These are phyloP conservation scores for Spinus olivaceus DNA, from an alignment of 2,797 vertebrate species.

Conservation along the genomic window DNA sequence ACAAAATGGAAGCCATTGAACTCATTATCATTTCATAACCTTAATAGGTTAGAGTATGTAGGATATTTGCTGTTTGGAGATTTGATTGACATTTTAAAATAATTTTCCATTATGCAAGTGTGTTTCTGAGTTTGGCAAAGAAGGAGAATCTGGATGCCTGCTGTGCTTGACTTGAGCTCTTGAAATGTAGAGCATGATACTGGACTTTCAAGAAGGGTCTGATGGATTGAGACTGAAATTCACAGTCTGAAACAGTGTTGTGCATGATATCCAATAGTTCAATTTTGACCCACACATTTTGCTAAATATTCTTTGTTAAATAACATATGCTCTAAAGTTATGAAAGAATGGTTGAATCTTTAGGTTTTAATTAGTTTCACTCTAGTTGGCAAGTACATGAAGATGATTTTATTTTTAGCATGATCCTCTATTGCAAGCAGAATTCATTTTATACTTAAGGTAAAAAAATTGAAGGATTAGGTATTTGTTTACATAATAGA, in stretches of 20 bases:
- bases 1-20: background rate
- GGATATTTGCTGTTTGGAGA: background rate
- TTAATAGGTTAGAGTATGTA: background rate
- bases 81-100: background rate
- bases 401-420: background rate
- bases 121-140: background rate
- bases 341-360: background rate
- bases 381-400: background rate
- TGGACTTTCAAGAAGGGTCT: background rate
- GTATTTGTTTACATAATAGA: background rate
- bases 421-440: background rate
- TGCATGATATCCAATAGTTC: background rate
- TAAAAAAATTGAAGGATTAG: background rate
- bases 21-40: background rate
- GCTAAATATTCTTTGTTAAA: background rate
- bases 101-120: background rate
- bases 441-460: background rate
- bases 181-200: background rate
- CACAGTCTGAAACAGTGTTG: background rate
- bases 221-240: background rate
- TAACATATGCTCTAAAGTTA: background rate
- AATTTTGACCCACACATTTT: background rate
- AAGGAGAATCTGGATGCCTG: background rate
- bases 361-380: background rate
- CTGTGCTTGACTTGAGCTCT: background rate